Percentiles rank a stretch among this genome's conserved stretches.
Evolutionary conservation across 2,113 vertebrate genomes (phyloP).

Genomic region (Candoia aspera): DNA sequence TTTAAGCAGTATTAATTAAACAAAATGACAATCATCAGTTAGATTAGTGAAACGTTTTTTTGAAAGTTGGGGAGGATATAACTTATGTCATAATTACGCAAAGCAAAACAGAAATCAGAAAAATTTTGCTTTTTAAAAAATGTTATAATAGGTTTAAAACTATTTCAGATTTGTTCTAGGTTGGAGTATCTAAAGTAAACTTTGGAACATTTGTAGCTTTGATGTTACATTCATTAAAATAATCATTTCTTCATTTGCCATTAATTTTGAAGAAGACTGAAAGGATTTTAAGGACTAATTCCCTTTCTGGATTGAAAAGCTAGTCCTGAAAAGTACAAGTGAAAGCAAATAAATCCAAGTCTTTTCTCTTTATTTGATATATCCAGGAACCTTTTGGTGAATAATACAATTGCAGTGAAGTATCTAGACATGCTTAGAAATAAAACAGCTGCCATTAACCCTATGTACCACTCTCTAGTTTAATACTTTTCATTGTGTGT

Average conservation of each 20-base stretch:
- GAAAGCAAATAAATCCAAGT: constrained; percentile 45
- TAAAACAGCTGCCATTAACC: not conserved
- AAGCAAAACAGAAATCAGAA: not conserved
- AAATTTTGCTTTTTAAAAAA: not conserved
- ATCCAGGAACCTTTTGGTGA: constrained; percentile 21
- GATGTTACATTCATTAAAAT: not conserved
- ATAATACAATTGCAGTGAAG: constrained; percentile 40
- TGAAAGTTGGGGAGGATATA: not conserved
- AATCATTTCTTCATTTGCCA: not conserved
- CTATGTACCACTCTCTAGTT: constrained; percentile 23
- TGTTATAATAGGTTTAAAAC: not conserved
- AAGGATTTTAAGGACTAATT: not conserved
- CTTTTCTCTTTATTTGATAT: not conserved
- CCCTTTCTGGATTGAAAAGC: not conserved
- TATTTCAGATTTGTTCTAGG: not conserved
- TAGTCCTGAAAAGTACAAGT: not conserved
- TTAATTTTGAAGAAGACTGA: not conserved
- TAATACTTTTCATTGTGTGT: constrained; percentile 52
- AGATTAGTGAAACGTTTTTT: not conserved
- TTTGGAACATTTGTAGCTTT: not conserved
- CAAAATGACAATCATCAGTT: not conserved
- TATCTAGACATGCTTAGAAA: constrained; percentile 63
- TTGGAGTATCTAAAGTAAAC: not conserved
- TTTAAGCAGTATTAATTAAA: not conserved
- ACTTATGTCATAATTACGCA: not conserved